Evolutionary conservation across 2,888 invertebrate species (phyloP), one percentile per base, ranked within the genome.

Genomic region (Pyrgus malvae): DNA sequence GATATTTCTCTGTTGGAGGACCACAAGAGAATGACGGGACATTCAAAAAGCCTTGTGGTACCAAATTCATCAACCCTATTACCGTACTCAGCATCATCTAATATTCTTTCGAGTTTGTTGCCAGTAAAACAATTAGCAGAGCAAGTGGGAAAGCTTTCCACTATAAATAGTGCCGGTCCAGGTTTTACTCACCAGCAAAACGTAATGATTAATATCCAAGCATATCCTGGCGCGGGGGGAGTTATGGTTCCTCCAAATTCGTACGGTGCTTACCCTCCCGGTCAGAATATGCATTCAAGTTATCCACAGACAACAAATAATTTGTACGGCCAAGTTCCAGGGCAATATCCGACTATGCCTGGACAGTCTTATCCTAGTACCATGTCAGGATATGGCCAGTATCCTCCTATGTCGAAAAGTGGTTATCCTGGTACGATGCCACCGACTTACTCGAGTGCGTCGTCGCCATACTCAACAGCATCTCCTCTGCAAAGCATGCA

Each of bases 201-300:
- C 68, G 93, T 93, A 1, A 88, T 93, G 79, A 93, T 93, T 44
- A 93, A 93, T 64, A 93, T 93, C 23, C 93, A 93, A 68, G 92
- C 92, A 42, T 93, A 92, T 65, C 92, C 92, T 3, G 91, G 92
- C 23, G 81, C 76, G 2, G 83, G 87, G 21, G 91, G 91, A 9
- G 80, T 82, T 31, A 87, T 91, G 78, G 85, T 83, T 49, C 83
- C 87, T 9, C 85, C 85, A 1, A 91, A 86, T 16, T 75, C 86
- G 19, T 91, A 91, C 65, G 87, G 81, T 40, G 42, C 78, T 2
- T 89, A 87, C 58, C 75, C 75, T 7, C 68, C 80, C 12, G 76
- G 74, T 5, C 86, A 84, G 53, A 85, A 78, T 41, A 79, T 85
- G 67, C 84, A 91, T 69, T 80, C 90, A 65, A 75, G 75, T 2